Evolutionary conservation across 1,140 invertebrate genomes (phyloP).

Genomic region (Berghia stephanieae): DNA sequence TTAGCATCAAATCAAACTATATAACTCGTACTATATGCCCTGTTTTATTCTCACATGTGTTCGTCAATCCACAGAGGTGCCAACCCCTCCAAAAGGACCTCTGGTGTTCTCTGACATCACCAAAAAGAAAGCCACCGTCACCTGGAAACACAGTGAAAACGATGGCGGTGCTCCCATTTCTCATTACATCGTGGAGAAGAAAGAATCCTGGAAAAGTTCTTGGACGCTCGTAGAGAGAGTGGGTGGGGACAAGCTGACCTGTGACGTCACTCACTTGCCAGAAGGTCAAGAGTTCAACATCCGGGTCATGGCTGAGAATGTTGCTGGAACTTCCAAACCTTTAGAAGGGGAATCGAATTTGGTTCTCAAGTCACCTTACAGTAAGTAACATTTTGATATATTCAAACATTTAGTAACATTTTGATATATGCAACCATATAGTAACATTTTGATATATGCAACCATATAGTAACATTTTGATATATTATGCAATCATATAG

Average conservation of each 20-base stretch:
- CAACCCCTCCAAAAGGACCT: slow-evolving; percentile 79
- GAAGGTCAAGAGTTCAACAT: slow-evolving; percentile 74
- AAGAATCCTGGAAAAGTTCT: slow-evolving; percentile 72
- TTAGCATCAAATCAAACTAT: too few relatives aligned
- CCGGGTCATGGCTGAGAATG: slow-evolving; percentile 62
- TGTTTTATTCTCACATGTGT: too few relatives aligned
- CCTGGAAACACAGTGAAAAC: slow-evolving; percentile 88
- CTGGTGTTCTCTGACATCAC: slow-evolving; percentile 68
- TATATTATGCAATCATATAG: too few relatives aligned
- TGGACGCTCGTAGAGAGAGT: slow-evolving; percentile 51
- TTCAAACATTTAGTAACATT: too few relatives aligned
- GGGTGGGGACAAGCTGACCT: slow-evolving; percentile 67
- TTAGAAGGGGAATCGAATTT: slow-evolving; percentile 80
- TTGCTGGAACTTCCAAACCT: slow-evolving; percentile 59
- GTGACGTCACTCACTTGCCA: slow-evolving; percentile 81
- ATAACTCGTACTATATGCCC: too few relatives aligned
- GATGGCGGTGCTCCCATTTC: slow-evolving; percentile 86
- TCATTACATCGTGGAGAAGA: slow-evolving; percentile 94
- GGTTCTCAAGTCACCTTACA: slow-evolving; percentile 95
- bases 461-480: too few relatives aligned
- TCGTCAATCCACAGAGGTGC: slow-evolving; percentile 47
- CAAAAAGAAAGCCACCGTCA: slow-evolving; percentile 75
- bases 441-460: too few relatives aligned
- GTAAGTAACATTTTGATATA: slow-evolving; percentile 72
- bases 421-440: background rate